Conservation (phyloP, 2,797 vertebrate species). For the Catostomus latipinnis region DNA sequence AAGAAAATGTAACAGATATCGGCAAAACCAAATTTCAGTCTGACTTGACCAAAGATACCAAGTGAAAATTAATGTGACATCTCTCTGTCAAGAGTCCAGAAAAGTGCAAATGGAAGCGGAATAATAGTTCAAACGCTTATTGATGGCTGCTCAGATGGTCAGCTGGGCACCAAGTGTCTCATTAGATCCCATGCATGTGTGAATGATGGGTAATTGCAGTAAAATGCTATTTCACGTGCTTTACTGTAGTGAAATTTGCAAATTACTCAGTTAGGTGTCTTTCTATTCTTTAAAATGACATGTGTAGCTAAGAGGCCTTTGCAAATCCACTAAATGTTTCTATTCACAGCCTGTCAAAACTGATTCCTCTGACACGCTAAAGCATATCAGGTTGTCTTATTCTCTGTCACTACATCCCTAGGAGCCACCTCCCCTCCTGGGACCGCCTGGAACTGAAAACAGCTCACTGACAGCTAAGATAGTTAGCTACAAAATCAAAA, state of each 20-base stretch:
- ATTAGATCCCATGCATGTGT: not conserved
- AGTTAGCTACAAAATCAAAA: not conserved
- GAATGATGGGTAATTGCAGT: not conserved
- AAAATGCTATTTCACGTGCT: conserved; percentile 4
- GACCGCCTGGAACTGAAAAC: not conserved
- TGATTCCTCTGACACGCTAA: conserved; percentile 28
- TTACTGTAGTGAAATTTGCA: conserved; percentile 1
- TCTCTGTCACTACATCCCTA: not conserved
- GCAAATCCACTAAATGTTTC: conserved; percentile 43
- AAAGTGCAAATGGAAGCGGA: not conserved
- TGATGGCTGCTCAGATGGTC: not conserved
- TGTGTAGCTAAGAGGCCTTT: conserved; percentile 11
- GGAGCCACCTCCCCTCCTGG: not conserved
- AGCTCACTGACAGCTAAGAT: not conserved
- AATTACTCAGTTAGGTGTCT: conserved; percentile 21
- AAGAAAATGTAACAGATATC: not conserved
- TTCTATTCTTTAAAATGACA: conserved; percentile 11
- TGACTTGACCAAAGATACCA: not conserved
- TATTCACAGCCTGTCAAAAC: conserved; percentile 48
- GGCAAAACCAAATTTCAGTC: too few relatives aligned
- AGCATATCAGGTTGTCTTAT: conserved; percentile 23
- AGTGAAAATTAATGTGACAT: conserved; percentile 6
- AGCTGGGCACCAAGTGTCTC: conserved; percentile 4
- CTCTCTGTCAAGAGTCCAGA: not conserved
- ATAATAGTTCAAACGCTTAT: not conserved